Evolutionary conservation across 2,113 vertebrate genomes (phyloP), one percentile per base, ranked within the genome.

Genomic region (Mola mola): DNA sequence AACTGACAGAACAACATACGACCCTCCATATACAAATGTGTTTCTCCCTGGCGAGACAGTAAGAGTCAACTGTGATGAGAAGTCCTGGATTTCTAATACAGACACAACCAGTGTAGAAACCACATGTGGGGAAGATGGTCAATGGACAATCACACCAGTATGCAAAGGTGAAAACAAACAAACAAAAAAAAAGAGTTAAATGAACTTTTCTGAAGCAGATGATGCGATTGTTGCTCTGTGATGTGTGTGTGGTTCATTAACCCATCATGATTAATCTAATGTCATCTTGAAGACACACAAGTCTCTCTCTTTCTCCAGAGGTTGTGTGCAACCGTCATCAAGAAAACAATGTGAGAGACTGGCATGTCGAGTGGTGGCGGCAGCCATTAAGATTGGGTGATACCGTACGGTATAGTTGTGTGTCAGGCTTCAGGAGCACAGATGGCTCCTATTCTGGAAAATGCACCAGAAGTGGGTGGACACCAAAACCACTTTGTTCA

Each of bases 391-490:
- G 0, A 25, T 0, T 75, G n/a, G 29, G 0, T 4, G 3, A 21
- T 0, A 28, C 0, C 15, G 20, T 1, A 5, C 0, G 0, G 0
- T 90, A 84, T 36, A 0, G 0, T 0, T 91, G 90, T 71, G 0
- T 0, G 0, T 0, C 0, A 0, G 31, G 16, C 13, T 88, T 50
- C 48, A 19, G 1, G 22, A 20, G 0, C 0, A 11, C 33, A 38
- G 4, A 0, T 34, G 22, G 0, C 0, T 0, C 0, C 9, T 0
- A 0, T 0, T 0, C 0, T 1, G 78, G 80, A 8, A 78, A 0
- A 13, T 92, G 89, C 59, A 82, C 58, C 63, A 72, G 64, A 62
- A 15, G 43, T 1, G 87, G 83, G 0, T 92, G 89, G 90, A 37
- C 0, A 0, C 88, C 86, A 31, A 16, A 81, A 7, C 64, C 71